phyloP scores from a whole-genome alignment of 2,113 vertebrate species.

The Calyptommatus sinebrachiatus region DNA sequence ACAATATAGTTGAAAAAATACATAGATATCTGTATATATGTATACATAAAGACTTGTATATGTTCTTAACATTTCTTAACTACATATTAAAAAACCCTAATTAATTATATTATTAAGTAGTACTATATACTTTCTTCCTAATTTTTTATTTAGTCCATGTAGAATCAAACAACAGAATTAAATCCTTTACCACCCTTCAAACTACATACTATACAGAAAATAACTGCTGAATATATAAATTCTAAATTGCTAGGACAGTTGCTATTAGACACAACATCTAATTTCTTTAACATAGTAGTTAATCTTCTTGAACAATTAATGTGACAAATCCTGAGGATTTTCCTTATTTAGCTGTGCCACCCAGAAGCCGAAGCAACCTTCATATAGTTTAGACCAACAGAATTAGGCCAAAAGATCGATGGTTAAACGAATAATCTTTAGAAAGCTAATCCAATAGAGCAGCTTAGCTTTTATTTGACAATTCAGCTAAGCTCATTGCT shows the following conservation, averaged over 20 bases:
- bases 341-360: constrained; percentile 53
- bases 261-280: not conserved
- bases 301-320: constrained; percentile 46
- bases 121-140: no score
- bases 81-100: no score
- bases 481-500: constrained; percentile 23
- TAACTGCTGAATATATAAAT: not conserved
- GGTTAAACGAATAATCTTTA: constrained; percentile 57
- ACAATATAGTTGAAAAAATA: no score
- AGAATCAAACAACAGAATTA: no score
- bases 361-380: constrained; percentile 28
- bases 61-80: no score
- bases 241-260: not conserved
- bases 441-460: constrained; percentile 55
- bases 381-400: constrained; percentile 37
- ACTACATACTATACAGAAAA: not conserved
- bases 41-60: no score
- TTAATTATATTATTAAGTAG: no score
- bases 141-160: no score
- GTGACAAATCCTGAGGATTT: constrained; percentile 61
- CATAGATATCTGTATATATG: no score
- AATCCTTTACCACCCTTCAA: not conserved
- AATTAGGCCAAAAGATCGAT: constrained; percentile 39
- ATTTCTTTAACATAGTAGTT: constrained; percentile 31
- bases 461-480: constrained; percentile 44